Evolutionary conservation across 2,113 vertebrate species (phyloP).

Genomic region (Gallinago undulata): DNA sequence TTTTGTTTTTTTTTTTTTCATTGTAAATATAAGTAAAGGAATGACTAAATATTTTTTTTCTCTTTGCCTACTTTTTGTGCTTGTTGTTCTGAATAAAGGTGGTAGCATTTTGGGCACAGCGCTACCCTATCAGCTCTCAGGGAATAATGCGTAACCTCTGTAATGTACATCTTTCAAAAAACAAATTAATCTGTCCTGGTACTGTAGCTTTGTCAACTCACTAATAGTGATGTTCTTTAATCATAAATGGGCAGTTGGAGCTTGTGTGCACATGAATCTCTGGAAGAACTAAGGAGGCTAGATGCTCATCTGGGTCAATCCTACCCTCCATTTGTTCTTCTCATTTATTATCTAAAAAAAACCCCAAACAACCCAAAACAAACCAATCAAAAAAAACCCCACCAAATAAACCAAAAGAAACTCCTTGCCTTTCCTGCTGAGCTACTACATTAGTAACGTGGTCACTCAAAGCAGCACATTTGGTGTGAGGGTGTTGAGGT

Average conservation of each 20-base stretch:
- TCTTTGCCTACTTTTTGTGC: neutral
- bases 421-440: neutral
- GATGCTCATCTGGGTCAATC: neutral
- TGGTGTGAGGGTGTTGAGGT: neutral
- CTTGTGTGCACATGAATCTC: neutral
- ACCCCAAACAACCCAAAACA: neutral
- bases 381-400: too few species aligned
- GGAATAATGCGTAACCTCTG: neutral
- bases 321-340: neutral
- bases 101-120: neutral
- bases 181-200: neutral
- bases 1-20: neutral
- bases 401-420: neutral
- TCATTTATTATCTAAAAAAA: neutral
- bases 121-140: neutral
- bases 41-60: neutral
- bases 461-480: neutral
- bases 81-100: neutral
- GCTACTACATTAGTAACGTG: neutral
- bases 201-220: neutral
- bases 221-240: neutral
- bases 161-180: accelerated
- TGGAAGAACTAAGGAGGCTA: neutral
- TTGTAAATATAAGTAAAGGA: neutral
- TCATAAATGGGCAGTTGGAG: neutral